These are phyloP conservation scores for Oscheius sp. DNA, from an alignment of 2,888 invertebrate species.

Conservation along the genomic window DNA sequence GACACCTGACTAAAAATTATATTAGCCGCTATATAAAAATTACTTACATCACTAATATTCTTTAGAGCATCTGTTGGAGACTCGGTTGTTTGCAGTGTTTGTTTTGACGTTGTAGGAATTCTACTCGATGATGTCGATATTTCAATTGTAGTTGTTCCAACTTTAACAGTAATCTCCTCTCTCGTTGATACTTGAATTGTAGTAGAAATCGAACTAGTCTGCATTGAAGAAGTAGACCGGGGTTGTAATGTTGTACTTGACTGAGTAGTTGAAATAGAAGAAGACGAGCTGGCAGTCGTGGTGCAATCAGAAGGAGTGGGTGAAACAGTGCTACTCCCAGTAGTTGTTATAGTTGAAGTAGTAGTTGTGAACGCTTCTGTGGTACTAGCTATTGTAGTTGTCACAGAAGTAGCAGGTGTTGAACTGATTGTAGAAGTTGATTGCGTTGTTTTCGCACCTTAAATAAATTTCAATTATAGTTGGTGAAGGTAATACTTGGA, in stretches of 20 bases:
- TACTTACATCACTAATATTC: constrained; percentile 9
- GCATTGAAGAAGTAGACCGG: not conserved
- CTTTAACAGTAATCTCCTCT: not conserved
- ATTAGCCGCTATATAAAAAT: not conserved
- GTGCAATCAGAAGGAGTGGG: not conserved
- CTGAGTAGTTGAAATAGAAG: not conserved
- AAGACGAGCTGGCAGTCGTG: not conserved
- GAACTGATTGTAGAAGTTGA: not conserved
- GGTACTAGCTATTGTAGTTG: not conserved
- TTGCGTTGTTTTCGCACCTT: too few species aligned
- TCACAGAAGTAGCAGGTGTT: not conserved
- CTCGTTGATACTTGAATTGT: not conserved
- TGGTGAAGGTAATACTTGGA: too few species aligned
- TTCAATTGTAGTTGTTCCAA: not conserved
- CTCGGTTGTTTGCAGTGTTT: not conserved
- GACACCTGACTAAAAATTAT: constrained; percentile 12
- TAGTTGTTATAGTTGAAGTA: not conserved
- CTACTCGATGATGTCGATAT: not conserved
- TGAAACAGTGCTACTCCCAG: too few species aligned
- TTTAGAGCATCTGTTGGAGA: not conserved
- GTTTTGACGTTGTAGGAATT: not conserved
- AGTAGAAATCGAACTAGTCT: not conserved
- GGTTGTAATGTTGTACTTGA: not conserved
- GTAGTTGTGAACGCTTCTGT: not conserved
- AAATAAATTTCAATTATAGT: too few species aligned